phyloP scores from a whole-genome alignment of 2,113 vertebrate genomes.

The Syrrhaptes paradoxus region DNA sequence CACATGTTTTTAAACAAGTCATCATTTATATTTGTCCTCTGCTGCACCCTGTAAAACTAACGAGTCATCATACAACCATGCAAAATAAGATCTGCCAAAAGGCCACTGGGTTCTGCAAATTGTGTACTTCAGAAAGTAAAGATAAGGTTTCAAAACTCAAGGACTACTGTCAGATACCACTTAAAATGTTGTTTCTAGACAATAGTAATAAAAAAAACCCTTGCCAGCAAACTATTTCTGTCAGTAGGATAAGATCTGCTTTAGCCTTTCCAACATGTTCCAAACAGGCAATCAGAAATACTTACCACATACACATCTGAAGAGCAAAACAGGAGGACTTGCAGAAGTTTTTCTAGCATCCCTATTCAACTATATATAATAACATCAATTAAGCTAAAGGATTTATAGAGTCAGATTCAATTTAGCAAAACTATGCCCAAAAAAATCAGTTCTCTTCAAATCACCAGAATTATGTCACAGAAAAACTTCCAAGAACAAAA shows the following conservation, averaged over 20 bases:
- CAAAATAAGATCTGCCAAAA: background rate
- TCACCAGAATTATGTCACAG: background rate
- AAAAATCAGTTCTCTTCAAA: background rate
- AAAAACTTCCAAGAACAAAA: background rate
- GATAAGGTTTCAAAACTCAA: background rate
- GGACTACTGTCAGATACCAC: background rate
- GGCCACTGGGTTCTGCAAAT: background rate
- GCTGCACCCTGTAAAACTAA: background rate
- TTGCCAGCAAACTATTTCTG: background rate
- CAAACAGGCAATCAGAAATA: background rate
- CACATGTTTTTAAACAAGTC: background rate
- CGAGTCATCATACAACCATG: background rate
- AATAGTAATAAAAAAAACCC: background rate
- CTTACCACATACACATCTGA: background rate
- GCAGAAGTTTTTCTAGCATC: background rate
- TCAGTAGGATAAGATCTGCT: background rate
- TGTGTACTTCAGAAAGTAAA: background rate
- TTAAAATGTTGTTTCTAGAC: background rate
- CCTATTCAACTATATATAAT: background rate
- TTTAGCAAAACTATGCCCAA: background rate
- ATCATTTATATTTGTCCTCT: conserved; percentile 11
- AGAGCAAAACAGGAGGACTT: background rate
- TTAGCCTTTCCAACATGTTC: background rate
- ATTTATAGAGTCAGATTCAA: background rate
- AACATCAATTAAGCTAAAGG: background rate